Base-by-base conservation (phyloP, 2,113 vertebrate species). In the Lycaon pictus region DNA sequence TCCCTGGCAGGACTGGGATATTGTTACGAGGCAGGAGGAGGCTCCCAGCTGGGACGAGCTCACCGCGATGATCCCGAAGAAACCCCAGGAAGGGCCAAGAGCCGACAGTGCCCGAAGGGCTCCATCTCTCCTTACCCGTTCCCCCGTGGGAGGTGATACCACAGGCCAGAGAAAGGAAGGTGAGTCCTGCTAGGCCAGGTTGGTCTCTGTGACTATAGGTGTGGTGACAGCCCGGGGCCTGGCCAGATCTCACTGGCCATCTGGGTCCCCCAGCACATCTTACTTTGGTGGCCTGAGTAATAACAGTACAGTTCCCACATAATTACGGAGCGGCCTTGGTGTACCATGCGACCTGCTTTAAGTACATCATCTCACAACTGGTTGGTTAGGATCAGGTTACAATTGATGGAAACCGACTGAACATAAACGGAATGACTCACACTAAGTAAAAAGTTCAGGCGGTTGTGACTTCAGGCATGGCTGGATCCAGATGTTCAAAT, bases 1-100 rank as follows among this genome's bases (percentile, higher is more conserved):
- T 93, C 22, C 90, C 79, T 92, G 93, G 79, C 98, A 99, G 98
- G 98, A 98, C 0, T 35, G 97, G 98, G 98, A 98, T 95, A 95
- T 98, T 93, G 98, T 92, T 32, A 53, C 96, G 55, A 53, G 98
- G 92, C 96, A 43, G 96, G 96, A 97, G 86, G 97, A 72, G 90
- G 98, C 89, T 93, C 87, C 97, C 97, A 83, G 88, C 90, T 27
- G 72, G 0, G 98, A 98, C 91, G 87, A 96, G 95, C 20, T 27
- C 91, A 74, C 97, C 29, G 3, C 4, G 69, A 98, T 98, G 96
- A 99, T 99, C 98, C 98, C 96, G 1, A 0, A 19, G 17, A 97
- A 96, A 94, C 76, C 23, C 55, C 99, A 98, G 96, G 97, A 99
- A 56, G 97, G 97, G 37, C 79, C 84, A 0, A 76, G 4, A 77